phyloP scores from a whole-genome alignment of 2,113 vertebrate genomes.

The Paraplagusia blochii region DNA sequence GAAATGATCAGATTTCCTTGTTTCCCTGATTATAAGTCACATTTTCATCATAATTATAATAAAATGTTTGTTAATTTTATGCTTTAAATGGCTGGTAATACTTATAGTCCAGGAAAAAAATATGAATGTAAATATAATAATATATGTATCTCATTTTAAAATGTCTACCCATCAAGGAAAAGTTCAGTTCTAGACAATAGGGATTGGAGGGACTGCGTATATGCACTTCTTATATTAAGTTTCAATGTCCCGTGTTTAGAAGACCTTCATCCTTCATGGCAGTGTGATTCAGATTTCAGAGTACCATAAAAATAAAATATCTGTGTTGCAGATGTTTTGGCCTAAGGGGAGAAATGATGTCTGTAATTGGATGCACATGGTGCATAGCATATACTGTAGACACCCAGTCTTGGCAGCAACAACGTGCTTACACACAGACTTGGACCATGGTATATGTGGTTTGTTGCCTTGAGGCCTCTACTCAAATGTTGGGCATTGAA shows the following conservation, averaged over 20 bases:
- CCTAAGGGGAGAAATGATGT: conserved; percentile 34
- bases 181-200: conserved; percentile 38
- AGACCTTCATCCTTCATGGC: conserved; percentile 59
- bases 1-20: no score
- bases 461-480: conserved; percentile 14
- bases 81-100: no score
- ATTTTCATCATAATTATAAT: no score
- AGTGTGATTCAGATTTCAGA: conserved; percentile 61
- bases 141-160: no score
- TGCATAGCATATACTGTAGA: conserved; percentile 18
- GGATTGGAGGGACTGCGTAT: no score
- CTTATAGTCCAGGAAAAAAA: no score
- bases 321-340: conserved; percentile 43
- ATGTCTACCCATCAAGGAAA: no score
- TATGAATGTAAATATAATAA: no score
- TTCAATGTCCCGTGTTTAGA: conserved; percentile 55
- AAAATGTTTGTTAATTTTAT: no score
- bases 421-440: background rate
- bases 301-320: conserved; percentile 69
- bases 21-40: no score
- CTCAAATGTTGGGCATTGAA: background rate
- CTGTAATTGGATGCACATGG: conserved; percentile 64
- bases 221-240: conserved; percentile 10
- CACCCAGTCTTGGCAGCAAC: conserved; percentile 10
- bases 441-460: conserved; percentile 8